A percentile compares a stretch with the other conserved stretches of the same genome.
These are phyloP conservation scores for Drosophila bunnanda DNA, from an alignment of 2,888 invertebrate species.

Conservation along the genomic window DNA sequence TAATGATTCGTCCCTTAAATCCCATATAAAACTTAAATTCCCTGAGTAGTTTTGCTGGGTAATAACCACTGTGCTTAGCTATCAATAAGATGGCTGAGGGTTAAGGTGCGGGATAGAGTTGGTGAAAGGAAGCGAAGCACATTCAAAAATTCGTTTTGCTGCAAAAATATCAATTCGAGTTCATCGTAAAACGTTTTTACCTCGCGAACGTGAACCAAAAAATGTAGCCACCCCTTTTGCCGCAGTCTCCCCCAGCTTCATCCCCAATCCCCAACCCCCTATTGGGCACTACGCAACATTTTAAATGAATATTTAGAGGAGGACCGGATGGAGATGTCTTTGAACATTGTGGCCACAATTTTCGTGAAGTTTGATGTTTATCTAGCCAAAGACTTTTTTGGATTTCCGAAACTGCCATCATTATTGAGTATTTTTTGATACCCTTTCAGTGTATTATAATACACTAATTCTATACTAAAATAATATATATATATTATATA, in stretches of 20 bases:
- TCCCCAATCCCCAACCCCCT: not conserved
- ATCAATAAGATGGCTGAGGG: slow-evolving; percentile 49
- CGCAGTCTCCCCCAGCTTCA: not conserved
- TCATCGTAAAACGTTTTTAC: slow-evolving; percentile 67
- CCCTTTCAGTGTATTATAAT: not conserved
- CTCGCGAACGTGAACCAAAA: slow-evolving; percentile 54
- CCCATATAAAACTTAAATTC: not conserved
- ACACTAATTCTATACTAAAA: too few relatives aligned
- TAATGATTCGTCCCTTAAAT: too few relatives aligned
- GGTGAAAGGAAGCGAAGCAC: slow-evolving; percentile 33
- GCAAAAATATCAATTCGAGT: slow-evolving; percentile 70
- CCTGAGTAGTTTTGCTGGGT: fast-evolving
- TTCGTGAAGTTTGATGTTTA: slow-evolving; percentile 3
- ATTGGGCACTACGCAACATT: slow-evolving; percentile 23
- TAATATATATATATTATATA: too few relatives aligned
- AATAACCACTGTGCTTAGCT: slow-evolving; percentile 21
- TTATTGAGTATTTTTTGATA: not conserved
- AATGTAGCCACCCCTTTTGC: slow-evolving; percentile 12
- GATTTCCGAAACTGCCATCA: not conserved
- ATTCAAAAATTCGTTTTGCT: slow-evolving; percentile 58
- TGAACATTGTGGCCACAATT: slow-evolving; percentile 26
- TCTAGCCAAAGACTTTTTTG: slow-evolving; percentile 2
- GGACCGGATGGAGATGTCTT: slow-evolving; percentile 15
- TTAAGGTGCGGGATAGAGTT: not conserved
- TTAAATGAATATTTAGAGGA: slow-evolving; percentile 30